Evolutionary conservation across 1,140 invertebrate species (phyloP), one percentile per base, ranked within the genome.

Genomic region (Drosophila micromelanica): DNA sequence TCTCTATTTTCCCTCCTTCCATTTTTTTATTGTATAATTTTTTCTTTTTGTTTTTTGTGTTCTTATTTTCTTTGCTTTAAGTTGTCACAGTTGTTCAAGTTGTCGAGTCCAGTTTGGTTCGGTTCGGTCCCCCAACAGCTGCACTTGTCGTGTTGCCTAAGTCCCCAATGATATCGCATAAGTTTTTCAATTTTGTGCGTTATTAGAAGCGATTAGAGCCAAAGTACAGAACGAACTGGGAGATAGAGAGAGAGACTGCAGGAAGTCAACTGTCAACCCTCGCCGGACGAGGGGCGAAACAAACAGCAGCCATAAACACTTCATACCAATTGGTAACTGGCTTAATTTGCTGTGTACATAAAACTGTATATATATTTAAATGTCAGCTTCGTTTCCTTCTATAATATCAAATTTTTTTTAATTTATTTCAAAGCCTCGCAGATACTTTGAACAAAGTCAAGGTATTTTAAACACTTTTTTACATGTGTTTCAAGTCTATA

Each of bases 171-270:
- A 89, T 87, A 87, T 87, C 79, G 87, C 81, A 90, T 80, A 90
- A 90, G 87, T 90, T 90, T 90, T 90, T 90, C 87, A 89, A 89
- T 90, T 90, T 90, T 87, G 82, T 90, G 84, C 84, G 76, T 90
- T 90, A 90, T 90, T 90, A 90, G 87, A 84, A 90, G 82, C 82
- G 87, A 90, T 90, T 90, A 90, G 87, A 85, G 82, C 62, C 63
- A 54, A 27, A 71, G 55, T 54, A 54, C 20, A 23, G 20, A 17
- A 17, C 17, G 17, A 17, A 17, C 17, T 17, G 17, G n/a, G n/a
- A n/a, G n/a, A n/a, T n/a, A n/a, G n/a, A n/a, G n/a, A 17, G 17
- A 17, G 17, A 23, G 37, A 60, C 12, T 37, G 23, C 20, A 13
- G 40, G 27, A 23, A 23, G 20, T 3, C 20, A 20, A 45, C 52